A percentile compares a stretch with the other conserved stretches of the same genome.
These are phyloP conservation scores for Toxotes lorentzi DNA, from an alignment of 2,797 vertebrate genomes.

Conservation along the genomic window DNA sequence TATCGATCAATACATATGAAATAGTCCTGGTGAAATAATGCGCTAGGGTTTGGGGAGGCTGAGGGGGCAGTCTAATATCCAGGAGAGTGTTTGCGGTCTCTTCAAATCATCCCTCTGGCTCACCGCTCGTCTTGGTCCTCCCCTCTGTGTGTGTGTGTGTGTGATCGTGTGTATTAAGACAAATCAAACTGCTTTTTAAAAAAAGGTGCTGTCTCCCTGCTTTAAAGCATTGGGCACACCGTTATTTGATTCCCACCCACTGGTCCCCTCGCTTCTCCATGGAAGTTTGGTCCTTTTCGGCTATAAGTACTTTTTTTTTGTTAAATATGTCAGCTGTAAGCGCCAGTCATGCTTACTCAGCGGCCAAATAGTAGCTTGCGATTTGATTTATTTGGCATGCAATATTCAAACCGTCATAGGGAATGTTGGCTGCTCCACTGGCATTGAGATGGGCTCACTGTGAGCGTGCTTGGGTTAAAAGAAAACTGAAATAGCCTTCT, in stretches of 20 bases:
- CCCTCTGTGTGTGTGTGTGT: slow-evolving; percentile 35
- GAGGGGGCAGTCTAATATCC: slow-evolving; percentile 64
- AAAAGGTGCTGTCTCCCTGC: slow-evolving; percentile 33
- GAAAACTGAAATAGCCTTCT: slow-evolving; percentile 81
- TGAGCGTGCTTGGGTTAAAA: slow-evolving; percentile 79
- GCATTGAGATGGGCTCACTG: slow-evolving; percentile 32
- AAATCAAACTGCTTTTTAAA: slow-evolving; percentile 48
- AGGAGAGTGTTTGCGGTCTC: slow-evolving; percentile 75
- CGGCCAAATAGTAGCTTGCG: slow-evolving; percentile 30
- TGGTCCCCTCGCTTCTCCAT: slow-evolving; percentile 6
- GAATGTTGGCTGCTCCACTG: slow-evolving; percentile 35
- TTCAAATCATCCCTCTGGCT: slow-evolving; percentile 66
- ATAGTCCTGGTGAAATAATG: slow-evolving; percentile 74
- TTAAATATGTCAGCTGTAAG: background rate
- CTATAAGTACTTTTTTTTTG: slow-evolving; percentile 25
- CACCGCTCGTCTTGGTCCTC: slow-evolving; percentile 58
- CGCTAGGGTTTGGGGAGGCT: slow-evolving; percentile 61
- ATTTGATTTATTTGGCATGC: slow-evolving; percentile 44
- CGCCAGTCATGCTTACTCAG: slow-evolving; percentile 20
- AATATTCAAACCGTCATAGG: slow-evolving; percentile 35
- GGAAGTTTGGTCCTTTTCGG: slow-evolving; percentile 34
- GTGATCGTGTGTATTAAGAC: slow-evolving; percentile 52
- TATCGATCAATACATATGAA: slow-evolving; percentile 75
- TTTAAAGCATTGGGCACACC: slow-evolving; percentile 24
- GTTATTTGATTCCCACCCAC: slow-evolving; percentile 42